A percentile compares a stretch with the other conserved stretches of the same genome.
Conservation (phyloP, 2,113 vertebrate species). For the Upupa epops region DNA sequence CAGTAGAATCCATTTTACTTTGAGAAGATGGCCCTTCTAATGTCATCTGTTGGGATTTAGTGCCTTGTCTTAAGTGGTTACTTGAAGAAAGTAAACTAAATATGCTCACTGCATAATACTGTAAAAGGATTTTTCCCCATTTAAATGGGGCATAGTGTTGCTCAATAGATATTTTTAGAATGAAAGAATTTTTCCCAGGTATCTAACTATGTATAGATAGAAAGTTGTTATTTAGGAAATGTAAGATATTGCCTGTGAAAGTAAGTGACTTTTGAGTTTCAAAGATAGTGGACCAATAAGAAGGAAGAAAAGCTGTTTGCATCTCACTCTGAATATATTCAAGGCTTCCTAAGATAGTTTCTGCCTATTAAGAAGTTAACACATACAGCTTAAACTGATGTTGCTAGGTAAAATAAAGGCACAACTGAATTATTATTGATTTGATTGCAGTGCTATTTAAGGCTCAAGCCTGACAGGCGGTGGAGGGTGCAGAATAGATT, state of each 20-base stretch:
- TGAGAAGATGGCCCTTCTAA: constrained; percentile 24
- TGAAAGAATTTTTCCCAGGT: background rate
- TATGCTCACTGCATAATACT: constrained; percentile 11
- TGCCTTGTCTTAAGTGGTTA: constrained; percentile 26
- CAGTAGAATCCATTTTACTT: constrained; percentile 3
- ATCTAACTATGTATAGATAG: background rate
- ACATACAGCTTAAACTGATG: background rate
- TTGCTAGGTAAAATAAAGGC: background rate
- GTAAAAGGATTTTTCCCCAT: constrained; percentile 38
- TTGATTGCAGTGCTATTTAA: background rate
- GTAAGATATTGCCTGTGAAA: background rate
- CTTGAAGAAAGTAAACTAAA: constrained; percentile 25
- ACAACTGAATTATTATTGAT: background rate
- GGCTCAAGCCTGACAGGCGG: background rate
- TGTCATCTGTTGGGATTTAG: constrained; percentile 8
- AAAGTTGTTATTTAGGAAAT: background rate
- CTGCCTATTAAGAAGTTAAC: background rate
- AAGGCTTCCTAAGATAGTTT: background rate
- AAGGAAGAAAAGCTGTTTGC: background rate
- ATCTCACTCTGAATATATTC: background rate
- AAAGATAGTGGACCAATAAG: background rate
- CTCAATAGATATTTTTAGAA: constrained; percentile 27
- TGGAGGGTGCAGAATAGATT: background rate
- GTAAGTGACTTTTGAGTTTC: background rate
- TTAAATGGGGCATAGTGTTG: constrained; percentile 8